Conservation (phyloP, 92 coral and sea anemone genomes). For the Paragorgia papillata region DNA sequence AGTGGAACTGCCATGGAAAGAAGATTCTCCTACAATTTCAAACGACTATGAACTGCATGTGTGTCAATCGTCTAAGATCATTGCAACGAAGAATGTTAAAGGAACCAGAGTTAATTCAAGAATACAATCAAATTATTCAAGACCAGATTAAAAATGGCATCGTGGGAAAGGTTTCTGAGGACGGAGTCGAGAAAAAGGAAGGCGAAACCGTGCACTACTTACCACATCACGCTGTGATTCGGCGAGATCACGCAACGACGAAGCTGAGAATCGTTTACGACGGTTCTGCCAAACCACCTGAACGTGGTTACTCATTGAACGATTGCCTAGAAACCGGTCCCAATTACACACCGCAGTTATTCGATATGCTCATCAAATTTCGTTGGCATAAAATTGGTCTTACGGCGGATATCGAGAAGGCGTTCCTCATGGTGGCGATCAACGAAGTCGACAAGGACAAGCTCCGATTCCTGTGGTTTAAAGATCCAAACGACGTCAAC, state of each 20-base stretch:
- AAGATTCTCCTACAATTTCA: constrained; percentile 35
- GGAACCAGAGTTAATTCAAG: constrained; percentile 49
- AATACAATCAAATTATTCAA: constrained; percentile 51
- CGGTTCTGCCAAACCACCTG: constrained; percentile 52
- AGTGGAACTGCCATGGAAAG: too few species aligned
- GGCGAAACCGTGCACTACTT: constrained; percentile 34
- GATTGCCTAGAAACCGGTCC: constrained; percentile 57
- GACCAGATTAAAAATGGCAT: constrained; percentile 52
- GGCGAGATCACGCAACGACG: constrained; percentile 56
- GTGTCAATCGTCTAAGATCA: constrained; percentile 51
- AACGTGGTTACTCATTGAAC: constrained; percentile 36
- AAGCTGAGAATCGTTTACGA: constrained; percentile 57
- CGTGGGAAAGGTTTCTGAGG: constrained; percentile 32
- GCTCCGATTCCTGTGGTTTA: constrained; percentile 23
- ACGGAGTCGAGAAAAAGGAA: background rate
- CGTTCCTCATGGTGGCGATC: constrained; percentile 47
- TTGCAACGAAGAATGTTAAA: constrained; percentile 48
- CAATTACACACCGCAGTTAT: constrained; percentile 48
- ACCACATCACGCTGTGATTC: constrained; percentile 52
- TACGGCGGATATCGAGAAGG: constrained; percentile 41
- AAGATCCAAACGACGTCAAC: background rate
- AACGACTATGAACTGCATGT: constrained; percentile 54
- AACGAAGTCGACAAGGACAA: constrained; percentile 37
- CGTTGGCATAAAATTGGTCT: constrained; percentile 51
- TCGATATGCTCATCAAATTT: constrained; percentile 43